Conservation (phyloP, 2,113 vertebrate species). For the Litocranius walleri region DNA sequence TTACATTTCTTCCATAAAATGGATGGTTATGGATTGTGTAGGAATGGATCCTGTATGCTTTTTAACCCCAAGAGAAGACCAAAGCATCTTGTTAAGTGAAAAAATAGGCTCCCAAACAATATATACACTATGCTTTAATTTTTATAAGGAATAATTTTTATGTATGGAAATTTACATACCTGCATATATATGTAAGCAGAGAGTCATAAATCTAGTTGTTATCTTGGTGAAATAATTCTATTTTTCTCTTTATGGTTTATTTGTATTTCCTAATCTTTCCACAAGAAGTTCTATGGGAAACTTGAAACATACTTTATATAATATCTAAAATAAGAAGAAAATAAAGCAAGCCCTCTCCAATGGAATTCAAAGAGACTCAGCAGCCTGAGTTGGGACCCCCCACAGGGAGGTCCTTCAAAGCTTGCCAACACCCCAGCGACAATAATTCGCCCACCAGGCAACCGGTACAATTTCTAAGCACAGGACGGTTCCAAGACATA, state of each 20-base stretch:
- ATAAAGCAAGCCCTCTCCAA: constrained; percentile 25
- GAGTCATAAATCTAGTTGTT: neutral
- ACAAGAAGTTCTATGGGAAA: neutral
- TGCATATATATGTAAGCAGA: neutral
- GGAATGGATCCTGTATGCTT: neutral
- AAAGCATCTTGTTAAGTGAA: neutral
- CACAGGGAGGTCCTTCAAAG: neutral
- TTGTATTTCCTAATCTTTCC: constrained; percentile 26
- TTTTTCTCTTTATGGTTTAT: neutral
- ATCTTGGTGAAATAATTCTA: neutral
- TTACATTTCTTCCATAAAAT: neutral
- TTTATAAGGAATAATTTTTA: neutral
- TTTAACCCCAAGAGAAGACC: neutral
- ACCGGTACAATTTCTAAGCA: constrained; percentile 36
- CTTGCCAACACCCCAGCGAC: constrained; percentile 27
- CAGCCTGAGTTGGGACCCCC: neutral
- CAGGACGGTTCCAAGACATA: constrained; percentile 63
- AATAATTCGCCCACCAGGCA: constrained; percentile 58
- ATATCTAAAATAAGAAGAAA: constrained; percentile 15
- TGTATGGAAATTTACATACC: neutral
- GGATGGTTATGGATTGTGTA: neutral
- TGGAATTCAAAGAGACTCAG: neutral
- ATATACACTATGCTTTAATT: neutral
- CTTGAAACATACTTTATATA: neutral
- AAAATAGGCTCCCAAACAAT: neutral